Base-by-base conservation (phyloP, 2,888 invertebrate genomes). In the Drosophila niveifrons region DNA sequence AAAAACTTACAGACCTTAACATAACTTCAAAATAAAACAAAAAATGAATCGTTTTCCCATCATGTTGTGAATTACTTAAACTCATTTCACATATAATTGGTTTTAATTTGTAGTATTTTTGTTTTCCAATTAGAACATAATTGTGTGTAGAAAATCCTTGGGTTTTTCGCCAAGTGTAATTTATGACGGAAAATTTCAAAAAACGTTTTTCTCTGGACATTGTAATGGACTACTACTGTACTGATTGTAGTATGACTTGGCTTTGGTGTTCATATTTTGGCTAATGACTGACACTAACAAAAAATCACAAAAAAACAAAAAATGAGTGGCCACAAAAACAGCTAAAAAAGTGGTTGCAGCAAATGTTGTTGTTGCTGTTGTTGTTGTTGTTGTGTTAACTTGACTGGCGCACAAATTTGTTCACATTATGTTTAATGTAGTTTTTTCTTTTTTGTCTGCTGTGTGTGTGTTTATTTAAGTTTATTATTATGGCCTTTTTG, bases 401-500 rank as follows among this genome's bases (percentile, higher is more conserved):
- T 66, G 72, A 58, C 57, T 72, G 59, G 68, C 78, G 67, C 82
- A 62, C 80, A 88, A 83, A 84, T 83, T 83, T 85, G 85, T 82
- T 82, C 73, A 79, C 82, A 84, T 84, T 83, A 81, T 80, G 72
- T 57, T 75, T 62, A 48, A 52, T 57, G 61, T 68, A 43, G 50
- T 70, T 70, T 63, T 56, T 72, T 43, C 67, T 50, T 31, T 51
- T 10, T 15, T 46, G 18, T n/a, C 31, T 39, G 13, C 4, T 18
- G 41, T n/a, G 39, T 56, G 48, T 77, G 56, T 75, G 70, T 67
- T 66, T 66, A 73, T 76, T 87, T 79, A 64, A 73, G 72, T 80
- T 88, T 85, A 82, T 83, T 80, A 88, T 82, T 85, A 82, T 88
- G 82, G 88, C 82, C 72, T 85, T 88, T 82, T 82, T 75, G 83